These are phyloP conservation scores for Mylabris sibirica DNA, from an alignment of 2,888 invertebrate species.

Conservation along the genomic window DNA sequence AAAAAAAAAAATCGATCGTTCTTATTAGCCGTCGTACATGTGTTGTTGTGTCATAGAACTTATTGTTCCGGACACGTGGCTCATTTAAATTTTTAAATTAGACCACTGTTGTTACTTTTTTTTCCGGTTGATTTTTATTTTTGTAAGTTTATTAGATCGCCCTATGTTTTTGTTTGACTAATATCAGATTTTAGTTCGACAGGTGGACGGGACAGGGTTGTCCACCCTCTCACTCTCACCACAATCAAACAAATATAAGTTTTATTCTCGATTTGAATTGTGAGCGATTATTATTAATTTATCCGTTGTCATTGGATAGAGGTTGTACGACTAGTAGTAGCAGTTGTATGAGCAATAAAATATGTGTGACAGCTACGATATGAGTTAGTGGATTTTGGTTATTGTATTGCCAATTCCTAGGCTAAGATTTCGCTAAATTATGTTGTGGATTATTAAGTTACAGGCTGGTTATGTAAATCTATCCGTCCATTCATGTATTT, in stretches of 20 bases:
- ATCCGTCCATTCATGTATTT: slow-evolving; percentile 25
- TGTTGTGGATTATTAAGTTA: slow-evolving; percentile 45
- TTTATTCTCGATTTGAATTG: neutral
- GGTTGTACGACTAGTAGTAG: neutral
- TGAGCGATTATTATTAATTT: neutral
- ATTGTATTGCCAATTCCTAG: slow-evolving; percentile 42
- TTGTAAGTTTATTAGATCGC: neutral
- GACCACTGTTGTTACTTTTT: slow-evolving; percentile 40
- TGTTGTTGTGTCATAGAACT: slow-evolving; percentile 20
- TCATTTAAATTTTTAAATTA: slow-evolving; percentile 47
- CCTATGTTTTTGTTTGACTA: slow-evolving; percentile 35
- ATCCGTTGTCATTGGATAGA: neutral
- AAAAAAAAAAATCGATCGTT: slow-evolving; percentile 31
- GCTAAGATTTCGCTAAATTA: slow-evolving; percentile 40
- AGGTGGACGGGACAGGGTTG: slow-evolving; percentile 37
- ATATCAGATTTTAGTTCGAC: slow-evolving; percentile 41
- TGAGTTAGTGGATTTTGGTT: slow-evolving; percentile 40
- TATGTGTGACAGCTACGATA: slow-evolving; percentile 33
- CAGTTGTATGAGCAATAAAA: slow-evolving; percentile 34
- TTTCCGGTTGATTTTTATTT: slow-evolving; percentile 23
- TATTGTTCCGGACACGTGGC: slow-evolving; percentile 37
- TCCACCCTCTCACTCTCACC: slow-evolving; percentile 36
- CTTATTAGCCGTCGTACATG: slow-evolving; percentile 18
- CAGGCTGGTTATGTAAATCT: slow-evolving; percentile 30
- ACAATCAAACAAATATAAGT: neutral